Evolutionary conservation across 2,113 vertebrate genomes (phyloP).

Genomic region (Petroica traversi): DNA sequence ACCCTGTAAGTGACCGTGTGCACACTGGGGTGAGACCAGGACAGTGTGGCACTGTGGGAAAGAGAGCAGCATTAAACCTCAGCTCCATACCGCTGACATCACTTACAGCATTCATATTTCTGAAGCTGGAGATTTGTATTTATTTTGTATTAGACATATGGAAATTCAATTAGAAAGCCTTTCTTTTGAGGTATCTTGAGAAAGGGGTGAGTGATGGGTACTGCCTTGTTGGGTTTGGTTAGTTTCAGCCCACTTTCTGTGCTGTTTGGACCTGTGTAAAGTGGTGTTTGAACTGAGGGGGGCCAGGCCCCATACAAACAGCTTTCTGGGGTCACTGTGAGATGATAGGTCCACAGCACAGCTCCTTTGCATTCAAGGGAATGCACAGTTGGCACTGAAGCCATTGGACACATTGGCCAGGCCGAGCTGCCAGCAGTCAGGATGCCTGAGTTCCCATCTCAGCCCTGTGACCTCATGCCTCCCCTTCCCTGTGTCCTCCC

Average conservation of each 20-base stretch:
- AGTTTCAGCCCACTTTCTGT: neutral
- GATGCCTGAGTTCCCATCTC: neutral
- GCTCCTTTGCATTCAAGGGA: neutral
- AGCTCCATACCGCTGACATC: neutral
- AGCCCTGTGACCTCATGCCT: neutral
- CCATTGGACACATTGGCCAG: fast-evolving
- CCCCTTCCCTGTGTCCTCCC: neutral
- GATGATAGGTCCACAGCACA: neutral
- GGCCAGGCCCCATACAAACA: neutral
- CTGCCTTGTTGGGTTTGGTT: neutral
- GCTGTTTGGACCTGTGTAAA: neutral
- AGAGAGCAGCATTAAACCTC: neutral
- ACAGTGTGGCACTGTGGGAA: neutral
- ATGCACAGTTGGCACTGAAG: neutral
- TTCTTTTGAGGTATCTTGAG: neutral
- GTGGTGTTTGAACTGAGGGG: neutral
- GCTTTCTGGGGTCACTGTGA: neutral
- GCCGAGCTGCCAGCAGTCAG: fast-evolving
- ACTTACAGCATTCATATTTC: neutral
- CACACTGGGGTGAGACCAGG: neutral
- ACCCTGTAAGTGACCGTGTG: neutral
- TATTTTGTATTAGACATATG: neutral
- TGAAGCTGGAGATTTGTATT: neutral
- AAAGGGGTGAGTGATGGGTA: neutral
- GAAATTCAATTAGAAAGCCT: neutral